Evolutionary conservation across 1,140 invertebrate species (phyloP).

Genomic region (Pachypeltis micranthus): DNA sequence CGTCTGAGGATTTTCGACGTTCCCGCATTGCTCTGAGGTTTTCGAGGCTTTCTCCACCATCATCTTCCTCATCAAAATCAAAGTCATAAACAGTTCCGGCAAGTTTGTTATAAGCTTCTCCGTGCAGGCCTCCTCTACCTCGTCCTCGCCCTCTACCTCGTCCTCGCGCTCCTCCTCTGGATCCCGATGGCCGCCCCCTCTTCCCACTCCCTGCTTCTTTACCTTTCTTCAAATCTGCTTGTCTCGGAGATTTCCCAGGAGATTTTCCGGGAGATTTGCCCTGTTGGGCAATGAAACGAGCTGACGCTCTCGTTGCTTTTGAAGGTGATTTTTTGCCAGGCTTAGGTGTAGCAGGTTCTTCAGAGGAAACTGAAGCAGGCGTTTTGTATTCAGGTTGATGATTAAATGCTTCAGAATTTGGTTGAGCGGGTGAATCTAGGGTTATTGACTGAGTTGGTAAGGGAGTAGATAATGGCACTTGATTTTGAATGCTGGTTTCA

Average conservation of each 20-base stretch:
- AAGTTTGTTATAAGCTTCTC: slow-evolving; percentile 45
- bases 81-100: slow-evolving; percentile 77
- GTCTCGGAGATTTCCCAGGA: slow-evolving; percentile 60
- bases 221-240: slow-evolving; percentile 31
- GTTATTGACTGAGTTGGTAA: slow-evolving; percentile 10
- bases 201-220: slow-evolving; percentile 37
- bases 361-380: slow-evolving; percentile 14
- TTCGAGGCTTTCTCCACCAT: slow-evolving; percentile 48
- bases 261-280: slow-evolving; percentile 52
- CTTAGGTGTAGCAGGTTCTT: slow-evolving; percentile 17
- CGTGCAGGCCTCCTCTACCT: slow-evolving; percentile 41
- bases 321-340: slow-evolving; percentile 48
- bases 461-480: slow-evolving; percentile 11
- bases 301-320: slow-evolving; percentile 50
- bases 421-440: slow-evolving; percentile 10
- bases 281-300: slow-evolving; percentile 44
- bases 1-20: slow-evolving; percentile 60
- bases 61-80: slow-evolving; percentile 75
- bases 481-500: slow-evolving; percentile 30
- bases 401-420: slow-evolving; percentile 18
- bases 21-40: slow-evolving; percentile 70
- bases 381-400: slow-evolving; percentile 17
- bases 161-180: slow-evolving; percentile 44
- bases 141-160: slow-evolving; percentile 56
- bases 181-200: slow-evolving; percentile 35